Base-by-base conservation (phyloP, 2,888 invertebrate genomes). In the Aspidiotus rigidus region DNA sequence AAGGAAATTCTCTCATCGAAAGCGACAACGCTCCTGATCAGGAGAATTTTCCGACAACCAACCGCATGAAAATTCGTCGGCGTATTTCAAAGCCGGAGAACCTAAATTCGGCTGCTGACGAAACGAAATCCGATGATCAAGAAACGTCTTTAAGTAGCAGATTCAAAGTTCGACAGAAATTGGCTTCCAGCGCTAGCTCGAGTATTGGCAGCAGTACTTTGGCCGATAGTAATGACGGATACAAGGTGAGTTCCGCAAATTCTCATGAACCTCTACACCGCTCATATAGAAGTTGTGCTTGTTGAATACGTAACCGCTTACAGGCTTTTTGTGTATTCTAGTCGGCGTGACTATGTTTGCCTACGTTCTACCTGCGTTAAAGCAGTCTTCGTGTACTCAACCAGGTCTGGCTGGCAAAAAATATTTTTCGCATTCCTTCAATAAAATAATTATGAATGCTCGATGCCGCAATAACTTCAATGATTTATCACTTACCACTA, bases 81-180 rank as follows among this genome's bases (percentile, higher is more conserved):
- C 67, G 67, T 42, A 67, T 67, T 9, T 67, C 67, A 15, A 67
- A 67, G 39, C 67, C 67, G 9, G 60, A 59, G 16, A 57, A 59
- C 28, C 28, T 57, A n/a, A 67, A 67, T 60, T 60, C 67, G 7
- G 60, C 67, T 5, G 49, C 53, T 10, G 67, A 67, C 7, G 60
- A 67, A 9, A 28, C 49, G 9, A 67, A 67, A 15, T 13, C n/a
- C 7, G 67, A 67, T 7, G 67, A 67, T 28, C 57, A 67, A 42
- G 67, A 67, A 67, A 49, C 59, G 39, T 57, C 67, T 17, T 17
- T 59, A 2, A 49, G 59, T 28, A 66, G 49, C 41, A 28, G 67
- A 9, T 67, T 67, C 53, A 67, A 67, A 49, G 49, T 67, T 13
- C 42, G 60, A 16, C 59, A 57, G 44, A 67, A 67, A 44, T 13